phyloP scores from a whole-genome alignment of 2,113 vertebrate genomes.

The Oceanodroma tethys region DNA sequence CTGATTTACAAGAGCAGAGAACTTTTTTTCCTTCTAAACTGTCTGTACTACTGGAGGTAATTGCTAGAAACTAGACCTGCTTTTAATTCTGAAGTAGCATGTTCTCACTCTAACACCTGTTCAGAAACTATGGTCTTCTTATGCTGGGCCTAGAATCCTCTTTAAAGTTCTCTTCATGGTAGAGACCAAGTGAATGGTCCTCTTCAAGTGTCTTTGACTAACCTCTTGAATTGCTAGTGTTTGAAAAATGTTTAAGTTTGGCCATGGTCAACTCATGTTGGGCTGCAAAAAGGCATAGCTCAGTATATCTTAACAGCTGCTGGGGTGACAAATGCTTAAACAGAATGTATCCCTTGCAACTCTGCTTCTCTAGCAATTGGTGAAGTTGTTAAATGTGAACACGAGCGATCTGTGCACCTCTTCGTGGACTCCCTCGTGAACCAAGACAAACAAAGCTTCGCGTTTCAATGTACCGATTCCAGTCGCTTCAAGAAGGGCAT shows the following conservation, averaged over 20 bases:
- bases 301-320: background rate
- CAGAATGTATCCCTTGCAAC: background rate
- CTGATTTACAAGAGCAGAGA: background rate
- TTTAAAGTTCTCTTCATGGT: background rate
- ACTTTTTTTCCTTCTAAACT: background rate
- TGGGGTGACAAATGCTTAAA: background rate
- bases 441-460: conserved; percentile 89
- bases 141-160: background rate
- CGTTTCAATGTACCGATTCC: conserved; percentile 87
- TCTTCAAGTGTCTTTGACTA: background rate
- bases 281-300: background rate
- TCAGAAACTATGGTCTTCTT: background rate
- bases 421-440: conserved; percentile 95
- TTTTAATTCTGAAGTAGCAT: background rate
- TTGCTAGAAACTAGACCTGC: background rate
- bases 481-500: conserved; percentile 94
- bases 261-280: accelerated
- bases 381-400: conserved; percentile 89
- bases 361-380: conserved; percentile 76
- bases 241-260: background rate
- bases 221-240: background rate
- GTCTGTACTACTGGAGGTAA: background rate
- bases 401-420: conserved; percentile 89
- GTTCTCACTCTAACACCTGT: background rate
- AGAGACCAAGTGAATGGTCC: background rate